Evolutionary conservation across 2,113 vertebrate species (phyloP).

Genomic region (Equus przewalskii): DNA sequence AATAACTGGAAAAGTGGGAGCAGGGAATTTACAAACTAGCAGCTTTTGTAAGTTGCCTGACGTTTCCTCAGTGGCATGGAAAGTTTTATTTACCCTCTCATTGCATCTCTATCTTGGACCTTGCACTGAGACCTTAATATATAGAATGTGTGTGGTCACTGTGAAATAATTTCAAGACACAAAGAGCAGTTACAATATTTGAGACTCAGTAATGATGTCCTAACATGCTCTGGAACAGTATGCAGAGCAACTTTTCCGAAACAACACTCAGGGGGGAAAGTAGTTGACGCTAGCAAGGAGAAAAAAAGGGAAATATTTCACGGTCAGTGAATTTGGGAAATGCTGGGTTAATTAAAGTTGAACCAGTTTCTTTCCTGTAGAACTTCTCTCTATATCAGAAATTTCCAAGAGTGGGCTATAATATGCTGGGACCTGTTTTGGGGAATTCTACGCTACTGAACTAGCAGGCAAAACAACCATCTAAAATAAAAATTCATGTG

Average conservation of each 20-base stretch:
- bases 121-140: neutral
- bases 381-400: neutral
- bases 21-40: neutral
- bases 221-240: neutral
- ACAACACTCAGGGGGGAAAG: neutral
- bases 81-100: neutral
- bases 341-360: constrained; percentile 42
- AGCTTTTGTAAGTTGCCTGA: neutral
- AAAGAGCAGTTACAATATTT: neutral
- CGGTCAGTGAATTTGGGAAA: neutral
- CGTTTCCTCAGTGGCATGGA: neutral
- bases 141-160: neutral
- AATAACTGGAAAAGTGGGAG: neutral
- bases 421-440: neutral
- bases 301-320: neutral
- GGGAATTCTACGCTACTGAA: neutral
- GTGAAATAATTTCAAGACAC: neutral
- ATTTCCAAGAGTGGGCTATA: neutral
- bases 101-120: neutral
- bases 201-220: neutral
- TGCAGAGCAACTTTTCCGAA: neutral
- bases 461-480: neutral
- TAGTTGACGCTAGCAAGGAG: neutral
- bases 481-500: constrained; percentile 50
- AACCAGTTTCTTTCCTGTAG: constrained; percentile 20